Conservation (phyloP, 2,113 vertebrate species). For the Vanacampus margaritifer region DNA sequence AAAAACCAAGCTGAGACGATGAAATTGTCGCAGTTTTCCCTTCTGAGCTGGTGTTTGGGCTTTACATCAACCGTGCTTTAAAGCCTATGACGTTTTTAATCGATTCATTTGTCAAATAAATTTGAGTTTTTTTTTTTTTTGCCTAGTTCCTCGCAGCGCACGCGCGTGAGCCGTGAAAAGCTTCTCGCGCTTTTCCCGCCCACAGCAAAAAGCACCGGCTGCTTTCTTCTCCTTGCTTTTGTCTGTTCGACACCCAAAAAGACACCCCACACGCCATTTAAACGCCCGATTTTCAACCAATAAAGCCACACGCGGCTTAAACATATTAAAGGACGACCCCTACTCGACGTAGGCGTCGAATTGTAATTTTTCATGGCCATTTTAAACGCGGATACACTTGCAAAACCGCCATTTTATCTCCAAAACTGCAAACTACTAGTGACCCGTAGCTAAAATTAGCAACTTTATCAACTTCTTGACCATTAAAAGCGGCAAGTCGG, state of each 20-base stretch:
- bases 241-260: background rate
- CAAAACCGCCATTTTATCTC: background rate
- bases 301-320: background rate
- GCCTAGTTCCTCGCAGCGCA: background rate
- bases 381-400: background rate
- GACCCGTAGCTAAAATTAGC: background rate
- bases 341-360: background rate
- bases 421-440: background rate
- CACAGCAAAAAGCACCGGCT: constrained; percentile 1
- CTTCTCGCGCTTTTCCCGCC: constrained; percentile 2
- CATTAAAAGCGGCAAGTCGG: constrained; percentile 29
- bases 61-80: background rate
- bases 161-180: background rate
- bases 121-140: background rate
- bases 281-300: background rate
- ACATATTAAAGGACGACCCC: no score
- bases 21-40: background rate
- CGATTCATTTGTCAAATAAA: background rate
- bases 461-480: constrained; percentile 38
- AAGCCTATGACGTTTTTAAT: background rate
- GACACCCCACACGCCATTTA: background rate
- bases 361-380: background rate
- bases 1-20: background rate
- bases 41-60: background rate
- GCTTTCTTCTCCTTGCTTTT: background rate